Conservation (phyloP, 1,140 invertebrate genomes). For the Zophobas morio region DNA sequence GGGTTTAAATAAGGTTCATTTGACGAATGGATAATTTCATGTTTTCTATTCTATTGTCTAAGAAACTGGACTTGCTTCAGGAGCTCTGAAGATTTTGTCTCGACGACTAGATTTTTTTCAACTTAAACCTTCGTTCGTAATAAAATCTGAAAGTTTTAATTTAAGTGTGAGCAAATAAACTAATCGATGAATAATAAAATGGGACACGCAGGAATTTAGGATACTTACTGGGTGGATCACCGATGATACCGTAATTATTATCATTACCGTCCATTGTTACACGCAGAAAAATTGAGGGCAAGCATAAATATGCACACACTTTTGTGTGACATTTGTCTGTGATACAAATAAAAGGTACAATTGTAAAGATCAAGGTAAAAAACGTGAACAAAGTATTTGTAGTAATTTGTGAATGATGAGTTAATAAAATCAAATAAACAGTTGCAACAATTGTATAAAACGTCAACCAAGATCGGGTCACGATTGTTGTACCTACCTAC, state of each 20-base stretch:
- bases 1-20: too few relatives aligned
- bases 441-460: conserved; percentile 7
- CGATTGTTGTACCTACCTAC: not conserved
- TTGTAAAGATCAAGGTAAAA: conserved; percentile 33
- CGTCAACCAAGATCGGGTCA: conserved; percentile 14
- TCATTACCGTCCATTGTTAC: conserved; percentile 10
- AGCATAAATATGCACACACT: conserved; percentile 10
- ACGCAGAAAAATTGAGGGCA: conserved; percentile 27
- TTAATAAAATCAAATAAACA: conserved; percentile 34
- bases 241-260: conserved; percentile 4
- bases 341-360: conserved; percentile 11
- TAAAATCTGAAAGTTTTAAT: too few relatives aligned
- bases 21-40: too few relatives aligned
- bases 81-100: too few relatives aligned
- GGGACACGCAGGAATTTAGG: not conserved
- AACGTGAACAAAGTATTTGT: conserved; percentile 37
- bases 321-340: conserved; percentile 30
- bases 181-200: too few relatives aligned
- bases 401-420: conserved; percentile 33
- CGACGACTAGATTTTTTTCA: too few relatives aligned
- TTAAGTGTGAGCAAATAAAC: too few relatives aligned
- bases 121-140: too few relatives aligned
- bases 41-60: too few relatives aligned
- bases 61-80: too few relatives aligned
- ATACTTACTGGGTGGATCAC: not conserved